Conservation (phyloP, 2,797 vertebrate species). For the Cetoscarus ocellatus region DNA sequence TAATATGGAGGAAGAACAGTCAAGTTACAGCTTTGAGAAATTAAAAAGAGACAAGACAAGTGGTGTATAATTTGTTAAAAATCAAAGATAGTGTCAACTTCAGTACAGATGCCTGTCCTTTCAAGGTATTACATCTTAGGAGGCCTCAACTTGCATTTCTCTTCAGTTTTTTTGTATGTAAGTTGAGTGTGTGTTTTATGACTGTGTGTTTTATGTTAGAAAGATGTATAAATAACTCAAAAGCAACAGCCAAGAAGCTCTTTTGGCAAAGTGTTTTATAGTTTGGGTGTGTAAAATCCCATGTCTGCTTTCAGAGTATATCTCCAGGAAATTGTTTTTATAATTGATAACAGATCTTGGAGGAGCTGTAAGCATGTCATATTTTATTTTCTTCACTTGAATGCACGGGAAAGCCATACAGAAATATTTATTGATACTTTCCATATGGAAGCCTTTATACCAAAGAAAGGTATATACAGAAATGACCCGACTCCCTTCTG, state of each 20-base stretch:
- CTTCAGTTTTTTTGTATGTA: slow-evolving; percentile 15
- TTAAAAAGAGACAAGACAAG: too few relatives aligned
- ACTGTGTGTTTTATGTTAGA: slow-evolving; percentile 22
- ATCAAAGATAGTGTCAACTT: slow-evolving; percentile 42
- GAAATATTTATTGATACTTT: background rate
- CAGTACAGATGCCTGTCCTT: slow-evolving; percentile 26
- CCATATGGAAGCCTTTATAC: background rate
- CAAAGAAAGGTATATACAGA: background rate
- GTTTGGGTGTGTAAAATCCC: slow-evolving; percentile 42
- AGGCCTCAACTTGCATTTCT: slow-evolving; percentile 19
- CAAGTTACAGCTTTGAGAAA: background rate
- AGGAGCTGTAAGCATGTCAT: slow-evolving; percentile 12
- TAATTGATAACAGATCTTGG: slow-evolving; percentile 37
- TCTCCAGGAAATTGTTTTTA: slow-evolving; percentile 37
- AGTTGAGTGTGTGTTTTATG: slow-evolving; percentile 24
- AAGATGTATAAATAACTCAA: slow-evolving; percentile 48
- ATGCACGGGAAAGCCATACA: background rate
- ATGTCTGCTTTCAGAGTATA: slow-evolving; percentile 36
- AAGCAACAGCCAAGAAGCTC: slow-evolving; percentile 25
- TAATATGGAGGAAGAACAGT: background rate
- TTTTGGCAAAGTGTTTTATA: slow-evolving; percentile 40
- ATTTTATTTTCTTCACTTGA: slow-evolving; percentile 5
- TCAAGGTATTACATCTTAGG: slow-evolving; percentile 40
- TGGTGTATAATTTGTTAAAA: slow-evolving; percentile 44
- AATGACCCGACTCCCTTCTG: background rate